phyloP scores from a whole-genome alignment of 2,888 invertebrate species.

The Diarsia brunnea region DNA sequence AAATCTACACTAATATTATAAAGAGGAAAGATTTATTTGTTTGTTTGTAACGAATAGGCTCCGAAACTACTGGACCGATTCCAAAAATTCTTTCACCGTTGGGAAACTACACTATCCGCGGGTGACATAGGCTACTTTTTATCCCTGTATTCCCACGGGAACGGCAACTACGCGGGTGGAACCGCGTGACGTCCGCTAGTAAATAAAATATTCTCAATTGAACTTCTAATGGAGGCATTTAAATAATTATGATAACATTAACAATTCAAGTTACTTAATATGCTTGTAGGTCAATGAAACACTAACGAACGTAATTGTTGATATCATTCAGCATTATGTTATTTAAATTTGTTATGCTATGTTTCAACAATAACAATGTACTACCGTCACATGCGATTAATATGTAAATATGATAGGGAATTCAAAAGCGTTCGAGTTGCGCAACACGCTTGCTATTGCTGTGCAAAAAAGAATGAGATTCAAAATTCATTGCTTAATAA shows the following conservation, averaged over 20 bases:
- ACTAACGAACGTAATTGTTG: constrained; percentile 16
- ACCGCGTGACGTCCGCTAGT: no score
- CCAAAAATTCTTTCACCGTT: no score
- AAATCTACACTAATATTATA: no score
- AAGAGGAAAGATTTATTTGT: no score
- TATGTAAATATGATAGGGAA: constrained; percentile 19
- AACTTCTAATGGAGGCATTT: constrained; percentile 6
- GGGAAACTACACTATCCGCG: no score
- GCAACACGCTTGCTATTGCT: background rate
- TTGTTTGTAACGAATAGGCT: no score
- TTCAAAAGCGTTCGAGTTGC: background rate
- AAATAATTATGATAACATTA: constrained; percentile 26
- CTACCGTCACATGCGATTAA: constrained; percentile 1
- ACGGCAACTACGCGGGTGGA: no score
- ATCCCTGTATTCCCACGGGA: no score
- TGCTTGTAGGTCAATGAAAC: constrained; percentile 56
- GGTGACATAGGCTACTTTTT: no score
- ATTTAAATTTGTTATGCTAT: constrained; percentile 1
- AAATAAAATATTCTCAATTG: background rate
- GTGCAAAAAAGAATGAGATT: background rate
- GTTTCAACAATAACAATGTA: constrained; percentile 12
- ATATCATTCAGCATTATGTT: constrained; percentile 21
- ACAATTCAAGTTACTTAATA: constrained; percentile 36
- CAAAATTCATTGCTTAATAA: background rate
- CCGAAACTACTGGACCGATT: no score